A percentile compares a stretch with the other conserved stretches of the same genome.
phyloP scores from a whole-genome alignment of 1,140 invertebrate genomes.

The Meloidogyne chitwoodi region DNA sequence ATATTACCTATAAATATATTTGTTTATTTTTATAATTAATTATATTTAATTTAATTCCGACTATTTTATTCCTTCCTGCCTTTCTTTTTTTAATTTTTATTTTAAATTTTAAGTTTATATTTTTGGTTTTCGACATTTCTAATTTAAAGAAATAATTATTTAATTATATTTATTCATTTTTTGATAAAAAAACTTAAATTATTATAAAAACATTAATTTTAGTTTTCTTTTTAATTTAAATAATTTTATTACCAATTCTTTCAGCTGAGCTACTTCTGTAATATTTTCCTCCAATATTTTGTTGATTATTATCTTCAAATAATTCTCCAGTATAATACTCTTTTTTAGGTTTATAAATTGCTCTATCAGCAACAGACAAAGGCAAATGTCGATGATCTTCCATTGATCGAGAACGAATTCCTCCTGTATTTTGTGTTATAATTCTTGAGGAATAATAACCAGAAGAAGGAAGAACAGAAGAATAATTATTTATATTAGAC shows the following conservation, averaged over 20 bases:
- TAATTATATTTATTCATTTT: no score
- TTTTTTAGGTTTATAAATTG: background rate
- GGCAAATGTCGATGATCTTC: background rate
- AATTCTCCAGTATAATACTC: background rate
- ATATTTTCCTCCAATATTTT: background rate
- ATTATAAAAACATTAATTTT: no score
- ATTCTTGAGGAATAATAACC: background rate
- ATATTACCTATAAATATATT: background rate
- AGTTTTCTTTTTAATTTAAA: background rate
- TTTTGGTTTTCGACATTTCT: no score
- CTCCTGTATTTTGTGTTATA: background rate
- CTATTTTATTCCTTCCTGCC: no score
- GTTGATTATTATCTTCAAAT: background rate
- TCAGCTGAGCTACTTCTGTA: constrained; percentile 18
- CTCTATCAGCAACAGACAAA: background rate
- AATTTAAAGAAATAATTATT: no score
- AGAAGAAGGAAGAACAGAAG: background rate
- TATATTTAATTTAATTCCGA: no score
- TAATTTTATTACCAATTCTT: background rate
- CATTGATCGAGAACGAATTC: background rate
- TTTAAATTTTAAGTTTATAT: no score
- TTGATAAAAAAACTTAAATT: no score
- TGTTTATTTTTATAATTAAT: background rate
- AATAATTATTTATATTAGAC: background rate
- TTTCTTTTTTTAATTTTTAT: no score